These are phyloP conservation scores for Protophormia terraenovae DNA, from an alignment of 2,888 invertebrate species.

Conservation along the genomic window DNA sequence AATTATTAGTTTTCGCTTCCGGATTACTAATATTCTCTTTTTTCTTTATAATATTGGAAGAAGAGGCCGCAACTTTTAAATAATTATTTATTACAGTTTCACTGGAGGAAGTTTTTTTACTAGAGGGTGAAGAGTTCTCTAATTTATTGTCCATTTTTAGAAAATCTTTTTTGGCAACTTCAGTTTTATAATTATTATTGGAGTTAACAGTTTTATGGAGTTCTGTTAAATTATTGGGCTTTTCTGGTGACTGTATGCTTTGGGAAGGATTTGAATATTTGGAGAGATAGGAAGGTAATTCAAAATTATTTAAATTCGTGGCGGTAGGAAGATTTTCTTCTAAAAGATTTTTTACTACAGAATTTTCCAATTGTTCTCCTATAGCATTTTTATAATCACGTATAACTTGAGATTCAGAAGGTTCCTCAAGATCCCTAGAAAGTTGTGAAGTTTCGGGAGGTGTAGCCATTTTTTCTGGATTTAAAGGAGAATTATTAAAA, in stretches of 20 bases:
- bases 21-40: constrained; percentile 75
- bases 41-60: constrained; percentile 74
- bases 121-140: constrained; percentile 68
- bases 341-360: constrained; percentile 72
- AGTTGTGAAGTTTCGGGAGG: constrained; percentile 3
- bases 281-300: constrained; percentile 74
- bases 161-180: constrained; percentile 63
- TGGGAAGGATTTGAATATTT: constrained; percentile 71
- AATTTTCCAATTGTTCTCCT: constrained; percentile 73
- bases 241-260: constrained; percentile 73
- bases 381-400: constrained; percentile 78
- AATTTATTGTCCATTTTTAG: constrained; percentile 74
- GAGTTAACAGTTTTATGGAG: constrained; percentile 66
- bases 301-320: constrained; percentile 73
- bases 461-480: constrained; percentile 29
- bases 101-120: constrained; percentile 67
- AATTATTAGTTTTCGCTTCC: constrained; percentile 42
- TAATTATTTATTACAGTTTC: constrained; percentile 80
- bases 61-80: constrained; percentile 75
- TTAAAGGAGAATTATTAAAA: not conserved
- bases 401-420: constrained; percentile 77
- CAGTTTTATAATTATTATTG: constrained; percentile 39
- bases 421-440: constrained; percentile 35
- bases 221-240: constrained; percentile 78
- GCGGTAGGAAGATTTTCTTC: constrained; percentile 65